phyloP scores from a whole-genome alignment of 2,797 vertebrate genomes.

The Poecilia velifera region DNA sequence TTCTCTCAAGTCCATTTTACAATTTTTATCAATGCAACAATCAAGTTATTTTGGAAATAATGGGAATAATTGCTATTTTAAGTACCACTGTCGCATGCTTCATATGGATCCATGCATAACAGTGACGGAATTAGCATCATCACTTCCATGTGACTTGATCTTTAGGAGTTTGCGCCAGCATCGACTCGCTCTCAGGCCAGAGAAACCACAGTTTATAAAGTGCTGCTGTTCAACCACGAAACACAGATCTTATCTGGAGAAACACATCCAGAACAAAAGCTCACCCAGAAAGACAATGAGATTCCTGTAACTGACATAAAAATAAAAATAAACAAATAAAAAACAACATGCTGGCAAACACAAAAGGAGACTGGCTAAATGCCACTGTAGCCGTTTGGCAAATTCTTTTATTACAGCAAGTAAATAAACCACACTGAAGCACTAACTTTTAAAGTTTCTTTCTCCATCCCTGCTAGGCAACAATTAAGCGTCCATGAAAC shows the following conservation, averaged over 20 bases:
- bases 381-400: not conserved
- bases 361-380: not conserved
- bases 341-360: not conserved
- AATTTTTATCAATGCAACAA: not conserved
- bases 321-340: not conserved
- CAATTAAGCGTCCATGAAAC: slow-evolving; percentile 57
- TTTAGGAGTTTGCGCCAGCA: not conserved
- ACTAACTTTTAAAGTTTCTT: not conserved
- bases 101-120: not conserved
- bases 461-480: slow-evolving; percentile 16
- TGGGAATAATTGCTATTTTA: not conserved
- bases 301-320: not conserved
- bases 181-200: not conserved
- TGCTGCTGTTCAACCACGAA: not conserved
- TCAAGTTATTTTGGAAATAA: not conserved
- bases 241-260: not conserved
- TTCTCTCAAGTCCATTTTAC: not conserved
- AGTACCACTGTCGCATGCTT: not conserved
- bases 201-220: not conserved
- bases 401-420: not conserved
- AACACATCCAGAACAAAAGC: not conserved
- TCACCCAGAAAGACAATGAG: not conserved
- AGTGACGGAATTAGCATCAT: not conserved
- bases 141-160: not conserved
- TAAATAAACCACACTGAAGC: not conserved